A percentile compares a stretch with the other conserved stretches of the same genome.
These are phyloP conservation scores for Hylia prasina DNA, from an alignment of 2,113 vertebrate species.

Conservation along the genomic window DNA sequence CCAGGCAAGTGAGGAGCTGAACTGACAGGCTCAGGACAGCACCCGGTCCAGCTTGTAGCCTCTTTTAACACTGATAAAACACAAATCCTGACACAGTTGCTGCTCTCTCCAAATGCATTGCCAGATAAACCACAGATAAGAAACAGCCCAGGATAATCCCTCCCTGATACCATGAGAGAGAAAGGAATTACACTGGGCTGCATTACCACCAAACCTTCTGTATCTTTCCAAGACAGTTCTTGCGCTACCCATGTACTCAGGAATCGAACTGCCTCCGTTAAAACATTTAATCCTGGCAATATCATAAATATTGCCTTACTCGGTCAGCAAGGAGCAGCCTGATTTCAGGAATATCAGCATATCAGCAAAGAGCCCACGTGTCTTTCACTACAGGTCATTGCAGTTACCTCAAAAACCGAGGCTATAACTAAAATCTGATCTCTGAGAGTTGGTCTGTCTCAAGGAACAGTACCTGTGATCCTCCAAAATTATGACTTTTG, in stretches of 20 bases:
- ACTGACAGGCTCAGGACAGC: neutral
- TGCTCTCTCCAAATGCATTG: neutral
- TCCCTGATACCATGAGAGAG: neutral
- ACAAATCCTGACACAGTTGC: neutral
- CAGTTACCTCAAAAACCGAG: neutral
- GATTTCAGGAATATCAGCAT: neutral
- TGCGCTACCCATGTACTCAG: neutral
- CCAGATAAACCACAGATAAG: constrained; percentile 50
- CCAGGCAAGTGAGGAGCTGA: neutral
- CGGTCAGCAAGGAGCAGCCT: neutral
- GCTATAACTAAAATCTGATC: neutral
- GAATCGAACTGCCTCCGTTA: neutral
- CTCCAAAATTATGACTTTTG: neutral
- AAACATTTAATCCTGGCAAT: neutral
- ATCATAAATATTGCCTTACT: neutral
- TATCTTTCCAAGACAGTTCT: neutral
- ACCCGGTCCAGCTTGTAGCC: neutral
- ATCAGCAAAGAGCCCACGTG: neutral
- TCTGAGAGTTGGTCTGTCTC: neutral
- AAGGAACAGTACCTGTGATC: neutral
- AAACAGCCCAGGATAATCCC: neutral
- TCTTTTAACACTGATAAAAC: neutral
- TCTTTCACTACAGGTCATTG: neutral
- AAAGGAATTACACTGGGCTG: neutral
- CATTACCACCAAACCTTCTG: neutral